Evolutionary conservation across 2,113 vertebrate species (phyloP), one percentile per base, ranked within the genome.

Genomic region (Corythaixoides concolor): DNA sequence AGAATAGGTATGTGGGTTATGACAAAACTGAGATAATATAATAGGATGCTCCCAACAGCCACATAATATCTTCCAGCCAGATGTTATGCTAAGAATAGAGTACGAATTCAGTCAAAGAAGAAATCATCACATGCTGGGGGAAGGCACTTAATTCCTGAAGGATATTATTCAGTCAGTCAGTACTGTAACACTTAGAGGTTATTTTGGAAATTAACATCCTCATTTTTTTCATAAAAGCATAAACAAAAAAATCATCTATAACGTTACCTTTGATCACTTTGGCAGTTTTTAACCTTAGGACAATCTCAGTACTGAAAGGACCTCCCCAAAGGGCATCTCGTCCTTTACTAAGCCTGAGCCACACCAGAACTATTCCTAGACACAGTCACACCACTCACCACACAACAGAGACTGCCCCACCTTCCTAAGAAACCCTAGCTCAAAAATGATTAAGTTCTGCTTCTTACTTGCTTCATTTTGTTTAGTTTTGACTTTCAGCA

Each of bases 81-180:
- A 47, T 37, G 53, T 68, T 47, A 39, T 35, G 26, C 11, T 76
- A 77, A 47, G 30, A 75, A 68, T 9, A 72, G 53, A 60, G 22
- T 14, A 53, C 28, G 10, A 68, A 80, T 24, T 75, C 41, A 72
- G 15, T 19, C 47, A 41, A 79, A 93, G 41, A 69, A 66, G 23
- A 70, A 72, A 76, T 22, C 12, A 41, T 28, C n/a, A 45, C 11
- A 24, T 33, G 8, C 0, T 0, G 1, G 2, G 30, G 23, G 10
- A 81, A 83, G 23, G 20, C 1, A 2, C 8, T 69, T 58, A 66
- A 77, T 45, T 70, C 30, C 77, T 39, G 24, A 56, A 27, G 9
- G 33, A 26, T 33, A 18, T 52, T 60, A 41, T 52, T 66, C 21
- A 45, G 58, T 33, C 41, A 39, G 32, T 53, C 23, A 35, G 8